Base-by-base conservation (phyloP, 2,113 vertebrate species). In the Phalacrocorax aristotelis region DNA sequence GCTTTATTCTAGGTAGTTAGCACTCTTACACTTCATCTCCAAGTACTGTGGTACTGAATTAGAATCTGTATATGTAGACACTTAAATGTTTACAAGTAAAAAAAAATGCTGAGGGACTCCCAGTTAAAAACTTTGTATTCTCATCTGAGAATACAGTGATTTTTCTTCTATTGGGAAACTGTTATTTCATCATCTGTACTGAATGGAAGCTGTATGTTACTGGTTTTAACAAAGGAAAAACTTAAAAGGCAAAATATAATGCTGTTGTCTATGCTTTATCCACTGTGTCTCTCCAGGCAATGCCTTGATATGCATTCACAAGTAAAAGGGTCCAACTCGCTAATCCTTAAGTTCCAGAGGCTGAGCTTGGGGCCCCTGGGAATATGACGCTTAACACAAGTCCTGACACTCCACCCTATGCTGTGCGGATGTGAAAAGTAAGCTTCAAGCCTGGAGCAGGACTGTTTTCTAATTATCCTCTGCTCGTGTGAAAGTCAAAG, bases 301-400 rank as follows among this genome's bases (percentile, higher is more conserved):
- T 72, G 81, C 52, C 89, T 96, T 93, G 57, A 84, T 93, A 94
- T 34, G 55, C 61, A 64, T 38, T 91, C 44, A 36, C 27, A 68
- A 89, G 48, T 9, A 62, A 83, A 86, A 95, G 20, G 26, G 72
- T 87, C 86, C 42, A 60, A 7, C 9, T 91, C 89, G 61, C 74
- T 95, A 96, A 97, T 96, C 89, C 74, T 89, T 66, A 78, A 78
- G 6, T 89, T 95, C 83, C 55, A 91, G 64, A 96, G 79, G 75
- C 57, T 92, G 52, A 93, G 65, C n/a, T 75, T 86, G 32, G n/a
- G 42, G 91, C 55, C 87, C 4, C 64, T 91, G 87, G 87, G 72
- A 93, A 68, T 68, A 82, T 30, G 61, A 68, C 18, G 38, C 42
- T 94, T 74, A 93, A 38, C 69, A 27, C 91, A 95, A 94, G 72